Base-by-base conservation (phyloP, 2,797 vertebrate genomes). In the Gymnopithys bicolor region DNA sequence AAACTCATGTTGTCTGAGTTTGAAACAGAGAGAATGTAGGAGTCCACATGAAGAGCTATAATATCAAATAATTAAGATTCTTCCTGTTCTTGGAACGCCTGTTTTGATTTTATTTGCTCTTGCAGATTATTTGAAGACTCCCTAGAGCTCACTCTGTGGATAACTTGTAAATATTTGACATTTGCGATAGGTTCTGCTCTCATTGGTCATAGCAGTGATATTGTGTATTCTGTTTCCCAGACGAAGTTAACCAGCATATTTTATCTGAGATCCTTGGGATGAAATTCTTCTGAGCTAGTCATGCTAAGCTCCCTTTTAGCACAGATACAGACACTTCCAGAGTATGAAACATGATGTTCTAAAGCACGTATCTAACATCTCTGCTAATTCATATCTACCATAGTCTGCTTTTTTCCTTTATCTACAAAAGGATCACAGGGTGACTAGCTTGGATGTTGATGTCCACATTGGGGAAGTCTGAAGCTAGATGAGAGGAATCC, bases 161-260 rank as follows among this genome's bases (percentile, higher is more conserved):
- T 76, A 68, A 39, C 70, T 90, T 90, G 59, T 67, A 90, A 88
- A 89, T 94, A 85, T 76, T 88, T 94, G 85, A 71, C 59, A 70
- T 84, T 86, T 86, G 27, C 59, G 84, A 45, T 37, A 73, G 19
- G 48, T 88, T 95, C 82, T 14, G 1, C 88, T 93, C 63, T 89
- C 77, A 35, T 19, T 84, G 83, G 53, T 80, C 9, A 2, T 73
- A 75, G 73, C 73, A 62, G 35, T 4, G 18, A 62, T 88, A 81
- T 7, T 0, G 0, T 66, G 24, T 81, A 45, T 66, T 77, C 33
- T 85, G 16, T 76, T 90, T 94, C 55, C 73, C 67, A 85, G 43
- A 87, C 6, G 16, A 86, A 84, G 93, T 68, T 35, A 93, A 60
- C 46, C 58, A 77, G 52, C 19, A 32, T 48, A 56, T 62, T 71